Percentiles rank a stretch among this genome's conserved stretches.
Evolutionary conservation across 2,888 invertebrate species (phyloP).

Genomic region (Litoditis marina): DNA sequence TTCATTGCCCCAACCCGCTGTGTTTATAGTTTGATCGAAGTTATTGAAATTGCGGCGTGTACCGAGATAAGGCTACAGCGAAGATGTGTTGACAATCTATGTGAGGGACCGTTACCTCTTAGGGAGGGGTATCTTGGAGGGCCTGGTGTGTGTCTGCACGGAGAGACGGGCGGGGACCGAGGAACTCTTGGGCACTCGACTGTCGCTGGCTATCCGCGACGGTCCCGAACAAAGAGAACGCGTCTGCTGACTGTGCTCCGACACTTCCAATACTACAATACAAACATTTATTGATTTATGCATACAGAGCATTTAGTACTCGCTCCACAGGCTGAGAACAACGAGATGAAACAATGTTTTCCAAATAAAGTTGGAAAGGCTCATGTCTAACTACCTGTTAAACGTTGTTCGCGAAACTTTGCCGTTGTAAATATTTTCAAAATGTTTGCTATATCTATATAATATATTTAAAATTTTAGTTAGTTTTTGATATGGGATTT

Average conservation of each 20-base stretch:
- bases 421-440: no score
- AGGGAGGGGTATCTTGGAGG: conserved; percentile 37
- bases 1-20: neutral
- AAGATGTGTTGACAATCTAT: no score
- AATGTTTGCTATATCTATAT: no score
- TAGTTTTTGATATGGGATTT: no score
- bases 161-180: conserved; percentile 57
- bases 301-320: neutral
- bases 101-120: no score
- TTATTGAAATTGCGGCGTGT: neutral
- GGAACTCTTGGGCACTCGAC: conserved; percentile 59
- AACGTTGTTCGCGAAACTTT: no score
- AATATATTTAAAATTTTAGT: no score
- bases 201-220: conserved; percentile 50
- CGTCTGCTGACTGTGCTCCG: conserved; percentile 9
- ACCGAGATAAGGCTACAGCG: no score
- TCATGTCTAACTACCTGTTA: no score
- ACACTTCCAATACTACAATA: conserved; percentile 8
- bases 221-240: conserved; percentile 21
- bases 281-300: neutral
- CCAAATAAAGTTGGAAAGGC: neutral
- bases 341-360: neutral
- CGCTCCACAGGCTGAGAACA: no score
- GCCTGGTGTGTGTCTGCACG: conserved; percentile 12
- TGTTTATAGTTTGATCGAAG: neutral